Conservation (phyloP, 2,888 invertebrate species). For the Pristionchus mayeri region DNA sequence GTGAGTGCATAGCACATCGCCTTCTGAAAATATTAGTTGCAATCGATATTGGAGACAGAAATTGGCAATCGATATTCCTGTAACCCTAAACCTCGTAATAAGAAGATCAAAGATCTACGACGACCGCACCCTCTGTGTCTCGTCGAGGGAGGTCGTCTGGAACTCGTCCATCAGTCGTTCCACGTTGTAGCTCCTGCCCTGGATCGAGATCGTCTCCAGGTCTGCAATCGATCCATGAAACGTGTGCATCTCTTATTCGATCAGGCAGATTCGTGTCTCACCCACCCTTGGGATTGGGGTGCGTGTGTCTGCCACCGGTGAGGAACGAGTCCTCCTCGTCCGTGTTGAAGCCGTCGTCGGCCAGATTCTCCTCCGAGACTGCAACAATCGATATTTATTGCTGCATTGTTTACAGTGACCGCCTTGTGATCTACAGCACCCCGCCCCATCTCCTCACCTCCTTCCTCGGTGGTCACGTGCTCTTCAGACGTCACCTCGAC, state of each 20-base stretch:
- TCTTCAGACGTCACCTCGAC: neutral
- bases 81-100: no score
- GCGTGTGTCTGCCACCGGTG: neutral
- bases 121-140: slow-evolving; percentile 80
- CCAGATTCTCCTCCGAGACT: neutral
- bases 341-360: slow-evolving; percentile 28
- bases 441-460: neutral
- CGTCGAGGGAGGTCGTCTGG: slow-evolving; percentile 80
- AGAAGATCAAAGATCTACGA: neutral
- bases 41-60: neutral
- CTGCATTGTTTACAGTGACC: no score
- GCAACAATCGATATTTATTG: neutral
- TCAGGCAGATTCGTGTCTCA: no score
- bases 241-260: neutral
- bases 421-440: no score
- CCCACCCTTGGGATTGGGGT: slow-evolving; percentile 22
- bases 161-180: slow-evolving; percentile 74
- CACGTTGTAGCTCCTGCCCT: slow-evolving; percentile 52
- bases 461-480: neutral
- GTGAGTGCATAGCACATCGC: slow-evolving; percentile 84
- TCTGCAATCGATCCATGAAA: slow-evolving; percentile 53
- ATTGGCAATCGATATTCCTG: no score
- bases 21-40: slow-evolving; percentile 53
- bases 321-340: neutral
- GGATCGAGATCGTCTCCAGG: slow-evolving; percentile 52